These are phyloP conservation scores for Leptinotarsa tumamoca DNA, from an alignment of 2,888 invertebrate species.

Conservation along the genomic window DNA sequence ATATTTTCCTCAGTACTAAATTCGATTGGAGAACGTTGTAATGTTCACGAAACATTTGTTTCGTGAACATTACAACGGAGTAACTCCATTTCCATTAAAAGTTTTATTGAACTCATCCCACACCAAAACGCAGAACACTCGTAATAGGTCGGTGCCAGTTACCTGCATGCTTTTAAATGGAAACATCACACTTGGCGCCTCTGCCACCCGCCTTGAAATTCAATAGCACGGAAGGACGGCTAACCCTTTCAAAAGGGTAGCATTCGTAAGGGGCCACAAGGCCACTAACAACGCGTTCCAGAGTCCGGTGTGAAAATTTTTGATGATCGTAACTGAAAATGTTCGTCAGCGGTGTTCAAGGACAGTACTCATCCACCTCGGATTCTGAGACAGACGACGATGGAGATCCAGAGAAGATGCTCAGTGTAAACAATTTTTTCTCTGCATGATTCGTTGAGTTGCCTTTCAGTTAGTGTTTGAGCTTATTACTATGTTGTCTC, in stretches of 20 bases:
- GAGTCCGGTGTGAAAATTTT: not conserved
- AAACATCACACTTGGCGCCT: slow-evolving; percentile 56
- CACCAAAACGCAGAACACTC: not conserved
- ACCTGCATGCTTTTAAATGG: slow-evolving; percentile 50
- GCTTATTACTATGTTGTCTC: too few species aligned
- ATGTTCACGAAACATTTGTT: too few species aligned
- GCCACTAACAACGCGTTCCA: slow-evolving; percentile 1
- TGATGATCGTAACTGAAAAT: slow-evolving; percentile 41
- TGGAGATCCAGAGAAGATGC: slow-evolving; percentile 57
- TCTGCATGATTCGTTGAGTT: not conserved
- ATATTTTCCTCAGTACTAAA: too few species aligned
- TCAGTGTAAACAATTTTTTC: slow-evolving; percentile 53
- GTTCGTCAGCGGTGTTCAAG: slow-evolving; percentile 60
- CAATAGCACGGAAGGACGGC: slow-evolving; percentile 1
- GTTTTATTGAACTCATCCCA: slow-evolving; percentile 14
- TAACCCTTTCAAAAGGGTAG: not conserved
- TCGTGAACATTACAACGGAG: not conserved
- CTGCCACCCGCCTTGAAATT: slow-evolving; percentile 16
- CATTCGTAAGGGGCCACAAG: not conserved
- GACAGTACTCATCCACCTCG: slow-evolving; percentile 48
- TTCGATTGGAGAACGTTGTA: too few species aligned
- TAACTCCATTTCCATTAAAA: not conserved
- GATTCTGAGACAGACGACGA: slow-evolving; percentile 55
- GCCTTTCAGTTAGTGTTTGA: too few species aligned
- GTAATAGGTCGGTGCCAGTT: slow-evolving; percentile 57